Evolutionary conservation across 2,888 invertebrate species (phyloP).

Genomic region (Seira ritae): DNA sequence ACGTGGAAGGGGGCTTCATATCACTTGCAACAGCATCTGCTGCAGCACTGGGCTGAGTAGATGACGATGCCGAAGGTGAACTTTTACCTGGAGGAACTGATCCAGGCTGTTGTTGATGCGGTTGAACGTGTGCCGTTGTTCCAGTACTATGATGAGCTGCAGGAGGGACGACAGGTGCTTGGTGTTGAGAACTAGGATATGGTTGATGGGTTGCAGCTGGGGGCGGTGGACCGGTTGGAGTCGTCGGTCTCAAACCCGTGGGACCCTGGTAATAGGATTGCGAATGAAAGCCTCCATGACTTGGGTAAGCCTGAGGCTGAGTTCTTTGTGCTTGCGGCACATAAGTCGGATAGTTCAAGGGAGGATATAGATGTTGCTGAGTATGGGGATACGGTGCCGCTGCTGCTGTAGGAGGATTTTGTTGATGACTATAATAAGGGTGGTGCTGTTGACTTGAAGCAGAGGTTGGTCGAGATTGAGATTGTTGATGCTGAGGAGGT

Average conservation of each 20-base stretch:
- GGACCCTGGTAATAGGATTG: conserved; percentile 55
- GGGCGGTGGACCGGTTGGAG: conserved; percentile 57
- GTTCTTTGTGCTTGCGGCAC: conserved; percentile 54
- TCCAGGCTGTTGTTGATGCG: conserved; percentile 4
- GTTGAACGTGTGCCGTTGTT: neutral
- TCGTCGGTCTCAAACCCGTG: conserved; percentile 50
- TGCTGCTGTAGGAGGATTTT: conserved; percentile 23
- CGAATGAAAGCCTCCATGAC: conserved; percentile 41
- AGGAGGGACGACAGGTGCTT: neutral
- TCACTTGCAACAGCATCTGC: conserved; percentile 37
- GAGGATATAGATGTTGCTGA: conserved; percentile 47
- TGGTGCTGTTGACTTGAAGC: conserved; percentile 34
- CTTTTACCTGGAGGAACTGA: conserved; percentile 36
- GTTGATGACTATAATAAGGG: conserved; percentile 52
- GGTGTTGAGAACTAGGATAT: neutral
- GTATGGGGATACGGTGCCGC: conserved; percentile 41
- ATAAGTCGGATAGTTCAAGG: conserved; percentile 61
- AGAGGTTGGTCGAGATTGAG: conserved; percentile 70
- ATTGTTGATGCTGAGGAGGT: conserved; percentile 74
- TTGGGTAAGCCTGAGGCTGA: conserved; percentile 23
- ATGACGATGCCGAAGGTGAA: conserved; percentile 27
- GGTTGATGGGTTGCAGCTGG: conserved; percentile 17
- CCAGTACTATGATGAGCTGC: conserved; percentile 21
- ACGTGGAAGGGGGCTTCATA: conserved; percentile 65
- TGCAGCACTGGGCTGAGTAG: neutral